phyloP scores from a whole-genome alignment of 2,113 vertebrate species.

The Naja naja region DNA sequence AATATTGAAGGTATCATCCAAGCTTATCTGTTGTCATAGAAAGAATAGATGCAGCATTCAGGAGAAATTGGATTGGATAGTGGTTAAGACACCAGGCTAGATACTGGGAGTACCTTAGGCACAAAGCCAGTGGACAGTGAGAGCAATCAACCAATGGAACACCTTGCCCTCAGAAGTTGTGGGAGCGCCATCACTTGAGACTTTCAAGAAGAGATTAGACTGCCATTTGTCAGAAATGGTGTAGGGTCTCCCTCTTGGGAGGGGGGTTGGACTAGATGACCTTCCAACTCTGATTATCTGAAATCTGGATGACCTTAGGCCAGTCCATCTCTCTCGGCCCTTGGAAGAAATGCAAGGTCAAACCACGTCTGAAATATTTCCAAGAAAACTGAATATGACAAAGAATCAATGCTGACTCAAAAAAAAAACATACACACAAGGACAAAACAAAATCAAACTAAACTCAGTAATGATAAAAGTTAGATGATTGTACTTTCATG shows the following conservation, averaged over 20 bases:
- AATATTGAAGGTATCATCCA: not conserved
- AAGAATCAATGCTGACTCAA: not conserved
- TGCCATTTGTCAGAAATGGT: too few species aligned
- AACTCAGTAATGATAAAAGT: not conserved
- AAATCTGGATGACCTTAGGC: not conserved
- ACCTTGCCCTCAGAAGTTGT: too few species aligned
- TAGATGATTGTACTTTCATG: not conserved
- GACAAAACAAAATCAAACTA: not conserved
- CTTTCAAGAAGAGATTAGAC: too few species aligned
- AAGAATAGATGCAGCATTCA: not conserved
- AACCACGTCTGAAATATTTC: not conserved
- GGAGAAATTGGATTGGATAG: not conserved
- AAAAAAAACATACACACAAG: not conserved
- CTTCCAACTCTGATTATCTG: too few species aligned
- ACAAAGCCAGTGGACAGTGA: not conserved
- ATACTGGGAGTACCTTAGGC: not conserved
- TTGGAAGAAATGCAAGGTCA: not conserved
- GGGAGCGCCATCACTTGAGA: too few species aligned
- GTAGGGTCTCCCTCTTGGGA: too few species aligned
- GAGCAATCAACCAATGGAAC: too few species aligned
- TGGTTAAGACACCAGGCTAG: not conserved
- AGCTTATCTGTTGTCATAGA: not conserved
- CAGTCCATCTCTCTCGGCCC: not conserved
- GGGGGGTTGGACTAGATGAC: too few species aligned
- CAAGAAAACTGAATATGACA: not conserved